Evolutionary conservation across 30 jellyfish, hydroid and myxozoan species (phyloP).

Genomic region (Aurelia coerulea): DNA sequence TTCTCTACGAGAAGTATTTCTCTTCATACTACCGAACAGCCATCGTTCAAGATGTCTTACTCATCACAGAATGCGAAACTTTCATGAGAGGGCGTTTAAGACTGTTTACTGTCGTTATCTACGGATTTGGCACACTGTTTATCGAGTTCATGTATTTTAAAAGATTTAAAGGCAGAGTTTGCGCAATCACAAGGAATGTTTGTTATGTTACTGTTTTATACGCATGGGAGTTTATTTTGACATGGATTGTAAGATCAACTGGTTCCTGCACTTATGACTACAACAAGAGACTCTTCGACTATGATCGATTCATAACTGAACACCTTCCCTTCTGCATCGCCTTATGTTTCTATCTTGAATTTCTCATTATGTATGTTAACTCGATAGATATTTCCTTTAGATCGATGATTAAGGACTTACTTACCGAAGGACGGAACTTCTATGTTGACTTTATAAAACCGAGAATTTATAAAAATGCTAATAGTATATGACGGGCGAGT

Average conservation of each 20-base stretch:
- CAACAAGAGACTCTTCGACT: slow-evolving; percentile 21
- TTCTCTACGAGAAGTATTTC: slow-evolving; percentile 34
- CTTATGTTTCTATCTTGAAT: slow-evolving; percentile 28
- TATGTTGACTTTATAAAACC: neutral
- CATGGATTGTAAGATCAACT: slow-evolving; percentile 21
- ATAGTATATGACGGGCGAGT: neutral
- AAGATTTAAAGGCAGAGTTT: slow-evolving; percentile 23
- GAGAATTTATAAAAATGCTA: neutral
- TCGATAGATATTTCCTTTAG: slow-evolving; percentile 22
- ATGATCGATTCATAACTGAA: slow-evolving; percentile 22
- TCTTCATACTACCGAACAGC: neutral
- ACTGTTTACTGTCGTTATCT: slow-evolving; percentile 24
- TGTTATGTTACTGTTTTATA: slow-evolving; percentile 21
- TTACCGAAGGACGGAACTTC: neutral
- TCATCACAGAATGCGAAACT: slow-evolving; percentile 36
- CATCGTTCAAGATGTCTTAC: slow-evolving; percentile 17
- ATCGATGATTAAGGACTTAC: neutral
- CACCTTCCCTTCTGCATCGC: slow-evolving; percentile 52
- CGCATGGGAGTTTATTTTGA: slow-evolving; percentile 26
- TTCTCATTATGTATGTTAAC: slow-evolving; percentile 21
- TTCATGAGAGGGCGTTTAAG: slow-evolving; percentile 28
- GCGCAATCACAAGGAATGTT: slow-evolving; percentile 13
- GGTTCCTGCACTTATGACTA: slow-evolving; percentile 40
- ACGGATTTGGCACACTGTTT: slow-evolving; percentile 43
- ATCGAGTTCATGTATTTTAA: slow-evolving; percentile 28